phyloP scores from a whole-genome alignment of 2,797 vertebrate genomes.

The Garrulus glandarius region DNA sequence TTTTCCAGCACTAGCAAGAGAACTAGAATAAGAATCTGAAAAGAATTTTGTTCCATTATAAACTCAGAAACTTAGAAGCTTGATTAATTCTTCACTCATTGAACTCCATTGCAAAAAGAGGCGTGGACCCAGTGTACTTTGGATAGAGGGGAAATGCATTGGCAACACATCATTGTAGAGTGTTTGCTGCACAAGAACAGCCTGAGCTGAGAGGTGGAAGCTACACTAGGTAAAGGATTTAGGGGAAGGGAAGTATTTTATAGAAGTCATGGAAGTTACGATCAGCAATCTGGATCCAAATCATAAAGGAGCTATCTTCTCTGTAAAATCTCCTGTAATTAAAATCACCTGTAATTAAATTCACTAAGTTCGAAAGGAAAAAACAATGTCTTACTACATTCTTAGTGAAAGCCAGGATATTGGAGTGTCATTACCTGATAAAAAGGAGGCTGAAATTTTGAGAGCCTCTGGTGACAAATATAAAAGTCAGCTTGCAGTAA shows the following conservation, averaged over 20 bases:
- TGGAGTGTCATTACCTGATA: not conserved
- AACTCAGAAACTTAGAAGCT: not conserved
- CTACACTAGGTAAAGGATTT: not conserved
- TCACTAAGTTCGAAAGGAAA: not conserved
- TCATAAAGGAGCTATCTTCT: not conserved
- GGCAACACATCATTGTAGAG: fast-evolving
- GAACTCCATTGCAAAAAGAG: not conserved
- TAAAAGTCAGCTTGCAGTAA: not conserved
- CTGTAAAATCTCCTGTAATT: not conserved
- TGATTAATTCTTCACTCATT: not conserved
- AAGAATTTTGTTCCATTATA: not conserved
- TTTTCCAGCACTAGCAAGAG: not conserved
- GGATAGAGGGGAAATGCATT: not conserved
- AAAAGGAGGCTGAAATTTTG: not conserved
- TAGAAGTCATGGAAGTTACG: not conserved
- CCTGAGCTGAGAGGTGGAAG: not conserved
- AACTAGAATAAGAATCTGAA: not conserved
- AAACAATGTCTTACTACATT: not conserved
- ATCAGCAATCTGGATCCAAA: not conserved
- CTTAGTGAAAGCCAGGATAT: not conserved
- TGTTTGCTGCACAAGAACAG: not conserved
- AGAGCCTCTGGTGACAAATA: not conserved
- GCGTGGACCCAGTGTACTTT: not conserved
- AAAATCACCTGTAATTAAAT: not conserved
- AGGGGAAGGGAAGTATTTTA: not conserved